Base-by-base conservation (phyloP, 2,797 vertebrate genomes). In the Cynopterus sphinx region DNA sequence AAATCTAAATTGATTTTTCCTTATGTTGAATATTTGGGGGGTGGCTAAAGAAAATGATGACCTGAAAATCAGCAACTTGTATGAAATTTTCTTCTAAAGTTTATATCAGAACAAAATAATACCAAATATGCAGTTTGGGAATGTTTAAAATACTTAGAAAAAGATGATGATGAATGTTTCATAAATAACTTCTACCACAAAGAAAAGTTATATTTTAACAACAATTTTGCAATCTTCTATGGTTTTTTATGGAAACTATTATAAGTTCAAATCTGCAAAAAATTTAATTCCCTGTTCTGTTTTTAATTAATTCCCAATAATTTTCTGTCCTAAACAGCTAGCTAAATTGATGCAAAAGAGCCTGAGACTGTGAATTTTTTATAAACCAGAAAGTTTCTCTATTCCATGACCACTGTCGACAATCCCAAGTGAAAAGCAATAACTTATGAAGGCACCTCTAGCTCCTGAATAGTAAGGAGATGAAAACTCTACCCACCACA, bases 301-400 rank as follows among this genome's bases (percentile, higher is more conserved):
- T 95, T 95, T 71, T 85, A 95, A 91, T 83, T 82, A 46, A 85
- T 67, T 95, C 39, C 13, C 75, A 87, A 93, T 96, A 96, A 96
- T 93, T 95, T 77, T 94, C 31, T 90, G 26, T 36, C 39, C 46
- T 71, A 78, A 49, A 55, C 28, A 87, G 39, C n/a, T 61, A 82
- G 55, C 24, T 93, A 39, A 95, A 49, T 13, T 78, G 41, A 65
- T 31, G 28, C 73, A 75, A 90, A 85, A 51, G 28, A 78, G 41
- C 95, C 43, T 33, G 6, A 75, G 28, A 43, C 41, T 86, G 11
- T 71, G 33, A 93, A 74, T 81, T 93, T 84, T 71, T 81, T 88
- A 84, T 15, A 61, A 39, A 75, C 6, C 11, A 68, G 24, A 26
- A 92, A 63, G n/a, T 51, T 57, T 95, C 28, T 79, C 88, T 79